Evolutionary conservation across 1,140 invertebrate genomes (phyloP), one percentile per base, ranked within the genome.

Genomic region (Tetraneura akinire): DNA sequence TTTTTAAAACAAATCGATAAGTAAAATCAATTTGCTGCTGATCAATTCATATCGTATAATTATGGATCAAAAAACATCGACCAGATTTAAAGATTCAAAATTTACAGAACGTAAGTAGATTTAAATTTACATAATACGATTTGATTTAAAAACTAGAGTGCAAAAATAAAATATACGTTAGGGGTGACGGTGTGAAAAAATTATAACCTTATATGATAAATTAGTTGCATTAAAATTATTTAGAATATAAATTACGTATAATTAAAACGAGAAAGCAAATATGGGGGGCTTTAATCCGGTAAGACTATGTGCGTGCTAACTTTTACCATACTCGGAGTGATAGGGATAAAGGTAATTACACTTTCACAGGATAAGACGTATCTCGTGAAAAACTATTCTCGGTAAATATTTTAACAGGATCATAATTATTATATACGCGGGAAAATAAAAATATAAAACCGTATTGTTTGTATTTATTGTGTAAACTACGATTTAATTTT

Each of bases 181-280:
- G n/a, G n/a, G n/a, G n/a, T n/a, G n/a, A n/a, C 9, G n/a, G 18
- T 29, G 14, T 64, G 42, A 42, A 66, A 62, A 66, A 64, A 37
- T 8, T 42, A 6, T 51, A n/a, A 6, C 37, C 3, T 14, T n/a
- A n/a, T n/a, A n/a, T n/a, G n/a, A n/a, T n/a, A n/a, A n/a, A n/a
- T n/a, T n/a, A n/a, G n/a, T 66, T 21, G 10, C 18, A n/a, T 42
- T 66, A 21, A 42, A 66, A 42, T 66, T 37, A 42, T 21, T 21
- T 18, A 32, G 1, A 11, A 11, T 37, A 66, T 42, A 32, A 66
- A 16, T 29, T 62, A 18, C 18, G 37, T 1, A 29, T 42, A 42
- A 66, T 66, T 21, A 66, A 42, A 66, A 64, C 32, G 37, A 66
- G 37, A 64, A 42, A 21, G 18, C 32, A 66, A 66, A 66, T 66